Conservation (phyloP, 2,797 vertebrate species). For the Moxostoma hubbsi region DNA sequence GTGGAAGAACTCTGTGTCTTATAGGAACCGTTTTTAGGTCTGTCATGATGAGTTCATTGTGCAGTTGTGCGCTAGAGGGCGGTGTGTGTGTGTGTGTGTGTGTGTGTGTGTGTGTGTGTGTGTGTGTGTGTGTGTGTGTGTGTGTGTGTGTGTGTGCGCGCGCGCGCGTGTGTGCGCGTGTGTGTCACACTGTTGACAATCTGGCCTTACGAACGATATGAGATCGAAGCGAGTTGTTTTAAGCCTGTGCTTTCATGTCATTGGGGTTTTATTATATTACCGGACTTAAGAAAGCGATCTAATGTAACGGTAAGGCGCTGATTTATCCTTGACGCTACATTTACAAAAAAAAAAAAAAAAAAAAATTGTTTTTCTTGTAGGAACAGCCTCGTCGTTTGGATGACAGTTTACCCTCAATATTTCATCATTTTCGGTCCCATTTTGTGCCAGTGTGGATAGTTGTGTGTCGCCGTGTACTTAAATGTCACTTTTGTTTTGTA, state of each 20-base stretch:
- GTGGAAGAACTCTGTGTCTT: too few relatives aligned
- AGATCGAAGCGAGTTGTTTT: not conserved
- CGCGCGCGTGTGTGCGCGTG: not conserved
- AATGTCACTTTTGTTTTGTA: not conserved
- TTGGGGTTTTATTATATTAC: not conserved
- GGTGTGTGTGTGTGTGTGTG: not conserved
- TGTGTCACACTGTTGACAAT: constrained; percentile 13
- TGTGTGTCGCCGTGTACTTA: not conserved
- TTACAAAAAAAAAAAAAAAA: too few relatives aligned
- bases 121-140: not conserved
- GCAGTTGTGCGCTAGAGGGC: not conserved
- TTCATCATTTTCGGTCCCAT: not conserved
- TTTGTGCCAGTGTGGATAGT: not conserved
- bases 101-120: not conserved
- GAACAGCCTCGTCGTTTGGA: not conserved
- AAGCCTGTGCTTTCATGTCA: constrained; percentile 1
- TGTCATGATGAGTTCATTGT: not conserved
- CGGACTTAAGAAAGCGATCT: not conserved
- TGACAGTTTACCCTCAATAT: not conserved
- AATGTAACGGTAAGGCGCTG: constrained; percentile 35
- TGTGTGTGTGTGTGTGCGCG: not conserved
- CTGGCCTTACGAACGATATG: constrained; percentile 17
- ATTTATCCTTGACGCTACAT: not conserved
- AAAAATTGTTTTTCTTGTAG: not conserved
- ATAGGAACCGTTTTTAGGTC: not conserved